A percentile compares a stretch with the other conserved stretches of the same genome.
These are phyloP conservation scores for Meles meles DNA, from an alignment of 2,113 vertebrate species.

Conservation along the genomic window DNA sequence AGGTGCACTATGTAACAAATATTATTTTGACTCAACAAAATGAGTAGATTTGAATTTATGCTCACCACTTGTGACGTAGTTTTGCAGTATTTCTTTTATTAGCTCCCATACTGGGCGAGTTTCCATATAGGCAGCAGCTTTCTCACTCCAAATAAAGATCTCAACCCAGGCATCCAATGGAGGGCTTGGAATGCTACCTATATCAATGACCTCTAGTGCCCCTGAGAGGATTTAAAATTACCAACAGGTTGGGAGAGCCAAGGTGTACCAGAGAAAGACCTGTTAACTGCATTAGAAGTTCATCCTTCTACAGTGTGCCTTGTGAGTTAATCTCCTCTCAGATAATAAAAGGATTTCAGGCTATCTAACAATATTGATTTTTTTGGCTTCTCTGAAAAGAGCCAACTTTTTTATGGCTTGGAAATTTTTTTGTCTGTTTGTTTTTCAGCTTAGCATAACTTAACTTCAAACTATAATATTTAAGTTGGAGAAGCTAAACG, in stretches of 20 bases:
- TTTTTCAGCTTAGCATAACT: conserved; percentile 31
- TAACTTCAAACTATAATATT: conserved; percentile 47
- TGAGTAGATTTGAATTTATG: background rate
- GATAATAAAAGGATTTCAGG: conserved; percentile 9
- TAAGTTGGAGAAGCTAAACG: conserved; percentile 23
- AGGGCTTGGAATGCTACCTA: background rate
- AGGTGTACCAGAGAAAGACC: background rate
- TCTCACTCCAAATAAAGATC: background rate
- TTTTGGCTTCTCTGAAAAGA: conserved; percentile 23
- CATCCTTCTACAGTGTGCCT: background rate
- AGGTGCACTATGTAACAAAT: background rate
- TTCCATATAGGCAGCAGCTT: background rate
- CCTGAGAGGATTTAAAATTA: background rate
- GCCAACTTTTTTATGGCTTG: background rate
- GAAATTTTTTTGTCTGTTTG: conserved; percentile 1
- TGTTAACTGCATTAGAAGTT: background rate
- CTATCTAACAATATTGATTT: background rate
- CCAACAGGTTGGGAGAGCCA: background rate
- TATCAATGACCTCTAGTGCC: background rate
- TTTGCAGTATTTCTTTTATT: background rate
- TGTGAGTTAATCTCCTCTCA: conserved; percentile 17
- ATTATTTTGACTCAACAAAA: background rate
- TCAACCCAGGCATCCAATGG: background rate
- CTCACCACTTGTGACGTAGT: background rate
- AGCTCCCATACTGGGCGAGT: background rate